These are phyloP conservation scores for Vipera ursinii DNA, from an alignment of 2,797 vertebrate species.

Conservation along the genomic window DNA sequence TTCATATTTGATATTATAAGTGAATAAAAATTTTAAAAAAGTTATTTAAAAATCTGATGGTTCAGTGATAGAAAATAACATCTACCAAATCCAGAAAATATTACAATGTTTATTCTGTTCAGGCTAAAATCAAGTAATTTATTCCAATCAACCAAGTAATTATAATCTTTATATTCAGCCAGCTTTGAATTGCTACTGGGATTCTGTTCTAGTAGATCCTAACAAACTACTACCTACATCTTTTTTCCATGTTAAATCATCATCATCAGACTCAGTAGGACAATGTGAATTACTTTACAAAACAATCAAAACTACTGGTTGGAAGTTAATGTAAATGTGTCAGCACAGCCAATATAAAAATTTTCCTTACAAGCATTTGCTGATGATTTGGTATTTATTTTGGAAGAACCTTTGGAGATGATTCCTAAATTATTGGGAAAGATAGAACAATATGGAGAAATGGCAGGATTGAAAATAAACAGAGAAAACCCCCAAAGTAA, in stretches of 20 bases:
- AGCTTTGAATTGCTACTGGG: neutral
- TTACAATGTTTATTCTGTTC: constrained; percentile 16
- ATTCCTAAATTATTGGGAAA: too few relatives aligned
- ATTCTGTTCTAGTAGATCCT: neutral
- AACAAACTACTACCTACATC: neutral
- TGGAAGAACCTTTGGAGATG: too few relatives aligned
- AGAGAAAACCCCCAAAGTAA: too few relatives aligned
- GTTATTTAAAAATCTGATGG: neutral
- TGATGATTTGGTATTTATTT: too few relatives aligned
- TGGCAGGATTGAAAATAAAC: too few relatives aligned
- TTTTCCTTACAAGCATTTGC: too few relatives aligned
- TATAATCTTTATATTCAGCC: neutral
- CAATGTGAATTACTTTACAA: neutral
- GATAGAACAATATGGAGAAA: too few relatives aligned
- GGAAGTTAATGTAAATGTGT: neutral
- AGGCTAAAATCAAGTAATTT: constrained; percentile 9
- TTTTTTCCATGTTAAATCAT: neutral
- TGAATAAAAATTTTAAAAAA: too few relatives aligned
- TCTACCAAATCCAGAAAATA: constrained; percentile 8
- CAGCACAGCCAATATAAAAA: neutral
- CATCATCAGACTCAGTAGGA: neutral
- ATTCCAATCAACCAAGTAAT: constrained; percentile 6
- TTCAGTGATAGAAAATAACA: neutral
- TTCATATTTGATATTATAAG: too few relatives aligned
- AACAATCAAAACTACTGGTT: neutral